Percentiles rank a stretch among this genome's conserved stretches.
Conservation (phyloP, 2,113 vertebrate genomes). For the Rhea pennata region DNA sequence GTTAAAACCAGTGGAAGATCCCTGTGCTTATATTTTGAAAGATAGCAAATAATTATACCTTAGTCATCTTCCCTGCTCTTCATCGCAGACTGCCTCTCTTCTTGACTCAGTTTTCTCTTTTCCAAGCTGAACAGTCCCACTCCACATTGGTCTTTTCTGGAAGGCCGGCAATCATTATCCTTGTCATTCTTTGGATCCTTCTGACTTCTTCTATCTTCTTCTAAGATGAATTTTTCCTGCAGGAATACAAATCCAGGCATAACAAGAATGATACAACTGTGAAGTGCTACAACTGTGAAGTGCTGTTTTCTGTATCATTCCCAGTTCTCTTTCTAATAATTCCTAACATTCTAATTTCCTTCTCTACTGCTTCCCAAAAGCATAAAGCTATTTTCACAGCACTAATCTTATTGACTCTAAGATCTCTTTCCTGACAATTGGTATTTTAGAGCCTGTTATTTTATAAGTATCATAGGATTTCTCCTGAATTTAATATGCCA, state of each 20-base stretch:
- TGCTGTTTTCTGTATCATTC: background rate
- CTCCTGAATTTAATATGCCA: background rate
- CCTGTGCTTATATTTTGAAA: background rate
- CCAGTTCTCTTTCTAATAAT: background rate
- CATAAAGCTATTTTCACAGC: background rate
- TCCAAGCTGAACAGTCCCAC: background rate
- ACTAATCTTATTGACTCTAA: background rate
- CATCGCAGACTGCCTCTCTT: background rate
- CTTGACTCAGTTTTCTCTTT: background rate
- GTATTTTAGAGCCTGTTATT: background rate
- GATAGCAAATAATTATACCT: background rate
- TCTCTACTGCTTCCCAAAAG: background rate
- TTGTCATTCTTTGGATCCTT: background rate
- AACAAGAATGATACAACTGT: no score
- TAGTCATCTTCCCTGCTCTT: background rate
- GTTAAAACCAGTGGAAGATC: background rate
- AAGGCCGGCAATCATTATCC: background rate
- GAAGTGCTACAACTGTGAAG: background rate
- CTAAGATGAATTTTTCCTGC: background rate
- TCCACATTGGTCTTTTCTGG: background rate
- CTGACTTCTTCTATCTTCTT: background rate
- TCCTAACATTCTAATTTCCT: background rate
- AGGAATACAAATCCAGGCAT: background rate
- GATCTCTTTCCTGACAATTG: background rate
- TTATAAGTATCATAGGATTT: background rate